These are phyloP conservation scores for Eurytoma californica DNA, from an alignment of 2,888 invertebrate genomes.

Conservation along the genomic window DNA sequence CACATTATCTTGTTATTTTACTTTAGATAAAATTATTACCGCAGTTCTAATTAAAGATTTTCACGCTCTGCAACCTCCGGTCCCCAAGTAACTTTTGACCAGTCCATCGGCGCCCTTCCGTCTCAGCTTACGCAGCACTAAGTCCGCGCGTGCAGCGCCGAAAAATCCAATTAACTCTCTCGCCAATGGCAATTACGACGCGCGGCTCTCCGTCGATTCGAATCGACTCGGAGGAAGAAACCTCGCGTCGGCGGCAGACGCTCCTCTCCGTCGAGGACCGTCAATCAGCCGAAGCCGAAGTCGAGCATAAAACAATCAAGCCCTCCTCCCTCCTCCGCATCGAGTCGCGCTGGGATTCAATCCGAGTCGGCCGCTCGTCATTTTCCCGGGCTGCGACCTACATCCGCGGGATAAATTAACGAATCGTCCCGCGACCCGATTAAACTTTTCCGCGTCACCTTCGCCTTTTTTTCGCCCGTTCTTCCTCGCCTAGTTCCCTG, in stretches of 20 bases:
- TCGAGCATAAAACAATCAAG: conserved; percentile 12
- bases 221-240: not conserved
- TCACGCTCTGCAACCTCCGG: not conserved
- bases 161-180: conserved; percentile 53
- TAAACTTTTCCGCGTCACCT: conserved; percentile 22
- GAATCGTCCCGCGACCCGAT: conserved; percentile 21
- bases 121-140: not conserved
- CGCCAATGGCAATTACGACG: conserved; percentile 35
- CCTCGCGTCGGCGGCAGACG: conserved; percentile 12
- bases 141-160: not conserved
- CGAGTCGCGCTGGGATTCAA: conserved; percentile 10
- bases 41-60: not conserved
- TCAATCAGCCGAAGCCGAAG: conserved; percentile 21
- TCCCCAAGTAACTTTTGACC: not conserved
- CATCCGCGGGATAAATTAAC: conserved; percentile 36
- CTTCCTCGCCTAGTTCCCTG: not conserved
- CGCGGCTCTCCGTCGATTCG: conserved; percentile 15
- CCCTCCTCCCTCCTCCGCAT: not conserved
- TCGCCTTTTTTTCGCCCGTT: not conserved
- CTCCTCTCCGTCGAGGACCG: conserved; percentile 32
- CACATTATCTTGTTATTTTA: not conserved
- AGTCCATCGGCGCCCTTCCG: not conserved
- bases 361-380: not conserved
- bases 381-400: conserved; percentile 24
- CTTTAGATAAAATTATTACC: not conserved